Evolutionary conservation across 2,797 vertebrate genomes (phyloP).

Genomic region (Jordanella pulchra): DNA sequence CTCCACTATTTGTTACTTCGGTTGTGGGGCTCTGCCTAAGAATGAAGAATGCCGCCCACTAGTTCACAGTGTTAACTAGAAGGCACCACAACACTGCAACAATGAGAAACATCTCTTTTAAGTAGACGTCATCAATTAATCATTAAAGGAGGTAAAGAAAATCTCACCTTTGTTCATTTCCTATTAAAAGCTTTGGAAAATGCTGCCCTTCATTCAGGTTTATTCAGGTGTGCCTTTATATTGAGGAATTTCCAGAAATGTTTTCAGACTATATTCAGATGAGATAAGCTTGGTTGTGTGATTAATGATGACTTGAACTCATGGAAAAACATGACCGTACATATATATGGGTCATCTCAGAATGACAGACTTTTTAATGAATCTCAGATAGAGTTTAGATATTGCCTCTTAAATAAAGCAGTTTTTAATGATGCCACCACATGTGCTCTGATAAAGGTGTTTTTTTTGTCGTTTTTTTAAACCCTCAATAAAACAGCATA

Average conservation of each 20-base stretch:
- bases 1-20: too few species aligned
- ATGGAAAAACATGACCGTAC: background rate
- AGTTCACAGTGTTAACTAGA: too few species aligned
- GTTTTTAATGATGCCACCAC: background rate
- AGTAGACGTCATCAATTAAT: too few species aligned
- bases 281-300: background rate
- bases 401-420: background rate
- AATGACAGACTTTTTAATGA: too few species aligned
- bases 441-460: background rate
- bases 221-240: background rate
- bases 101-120: too few species aligned
- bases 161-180: background rate
- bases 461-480: background rate
- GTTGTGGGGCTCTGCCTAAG: too few species aligned
- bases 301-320: background rate
- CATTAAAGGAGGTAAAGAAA: background rate
- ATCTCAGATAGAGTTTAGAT: background rate
- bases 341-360: background rate
- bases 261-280: background rate
- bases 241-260: background rate
- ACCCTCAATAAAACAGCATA: background rate
- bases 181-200: background rate
- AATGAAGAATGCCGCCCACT: too few species aligned
- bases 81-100: too few species aligned
- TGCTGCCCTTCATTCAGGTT: background rate